Conservation (phyloP, 2,888 invertebrate genomes). For the Drosophila sordidula region DNA sequence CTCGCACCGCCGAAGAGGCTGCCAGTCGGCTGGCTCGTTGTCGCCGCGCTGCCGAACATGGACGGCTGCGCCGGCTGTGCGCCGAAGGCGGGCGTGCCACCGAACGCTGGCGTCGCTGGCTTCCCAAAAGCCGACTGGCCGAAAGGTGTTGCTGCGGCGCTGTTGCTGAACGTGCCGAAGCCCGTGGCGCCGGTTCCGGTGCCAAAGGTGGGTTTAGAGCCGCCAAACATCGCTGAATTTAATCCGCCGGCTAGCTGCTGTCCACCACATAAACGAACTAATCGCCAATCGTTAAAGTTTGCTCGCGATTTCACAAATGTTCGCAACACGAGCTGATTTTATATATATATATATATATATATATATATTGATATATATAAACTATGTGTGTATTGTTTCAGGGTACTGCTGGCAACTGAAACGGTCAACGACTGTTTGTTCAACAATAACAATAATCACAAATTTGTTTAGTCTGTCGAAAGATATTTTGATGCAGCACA, state of each 20-base stretch:
- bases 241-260: constrained; percentile 4
- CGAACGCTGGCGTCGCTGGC: constrained; percentile 88
- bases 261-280: constrained; percentile 40
- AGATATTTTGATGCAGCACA: constrained; percentile 18
- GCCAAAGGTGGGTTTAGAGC: constrained; percentile 85
- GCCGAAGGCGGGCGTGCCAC: constrained; percentile 90
- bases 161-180: constrained; percentile 82
- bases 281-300: constrained; percentile 21
- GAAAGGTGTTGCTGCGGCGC: constrained; percentile 84
- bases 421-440: not conserved
- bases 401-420: not conserved
- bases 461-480: not conserved
- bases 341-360: not conserved
- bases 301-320: constrained; percentile 31
- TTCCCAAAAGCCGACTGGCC: constrained; percentile 87
- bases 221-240: constrained; percentile 78
- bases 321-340: constrained; percentile 16
- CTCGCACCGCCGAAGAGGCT: constrained; percentile 87
- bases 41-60: constrained; percentile 87
- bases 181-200: constrained; percentile 82
- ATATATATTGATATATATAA: not conserved
- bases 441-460: not conserved
- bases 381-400: not conserved
- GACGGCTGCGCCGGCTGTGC: constrained; percentile 85
- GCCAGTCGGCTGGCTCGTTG: constrained; percentile 84